phyloP scores from a whole-genome alignment of 2,113 vertebrate genomes.

The Anhinga anhinga region DNA sequence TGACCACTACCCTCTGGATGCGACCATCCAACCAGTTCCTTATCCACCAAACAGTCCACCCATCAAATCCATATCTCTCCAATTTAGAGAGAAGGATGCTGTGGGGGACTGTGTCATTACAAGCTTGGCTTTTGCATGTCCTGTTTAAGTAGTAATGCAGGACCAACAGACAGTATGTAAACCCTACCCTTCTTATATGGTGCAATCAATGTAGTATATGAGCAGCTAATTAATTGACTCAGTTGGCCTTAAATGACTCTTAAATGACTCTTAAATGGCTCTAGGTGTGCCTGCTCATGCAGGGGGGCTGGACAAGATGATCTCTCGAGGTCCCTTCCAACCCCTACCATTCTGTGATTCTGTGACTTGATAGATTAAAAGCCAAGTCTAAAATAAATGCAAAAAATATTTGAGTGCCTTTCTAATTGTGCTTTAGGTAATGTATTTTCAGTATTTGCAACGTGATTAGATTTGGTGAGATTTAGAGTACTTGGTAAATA shows the following conservation, averaged over 20 bases:
- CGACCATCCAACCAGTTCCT: too few species aligned
- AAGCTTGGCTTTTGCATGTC: neutral
- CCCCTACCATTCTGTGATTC: too few species aligned
- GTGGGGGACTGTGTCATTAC: neutral
- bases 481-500: neutral
- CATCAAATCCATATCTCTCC: too few species aligned
- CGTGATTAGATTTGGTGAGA: neutral
- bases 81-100: too few species aligned
- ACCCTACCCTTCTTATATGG: neutral
- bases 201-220: neutral
- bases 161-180: neutral
- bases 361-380: neutral
- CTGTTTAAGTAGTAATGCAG: neutral
- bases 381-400: neutral
- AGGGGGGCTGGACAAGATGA: too few species aligned
- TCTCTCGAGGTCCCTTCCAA: too few species aligned
- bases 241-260: neutral
- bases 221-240: neutral
- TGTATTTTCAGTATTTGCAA: neutral
- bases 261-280: too few species aligned
- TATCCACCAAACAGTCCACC: too few species aligned
- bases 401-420: neutral
- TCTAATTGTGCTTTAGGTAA: neutral
- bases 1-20: too few species aligned
- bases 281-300: too few species aligned